Conservation (phyloP, 2,797 vertebrate species). For the Apogon hyalosoma region DNA sequence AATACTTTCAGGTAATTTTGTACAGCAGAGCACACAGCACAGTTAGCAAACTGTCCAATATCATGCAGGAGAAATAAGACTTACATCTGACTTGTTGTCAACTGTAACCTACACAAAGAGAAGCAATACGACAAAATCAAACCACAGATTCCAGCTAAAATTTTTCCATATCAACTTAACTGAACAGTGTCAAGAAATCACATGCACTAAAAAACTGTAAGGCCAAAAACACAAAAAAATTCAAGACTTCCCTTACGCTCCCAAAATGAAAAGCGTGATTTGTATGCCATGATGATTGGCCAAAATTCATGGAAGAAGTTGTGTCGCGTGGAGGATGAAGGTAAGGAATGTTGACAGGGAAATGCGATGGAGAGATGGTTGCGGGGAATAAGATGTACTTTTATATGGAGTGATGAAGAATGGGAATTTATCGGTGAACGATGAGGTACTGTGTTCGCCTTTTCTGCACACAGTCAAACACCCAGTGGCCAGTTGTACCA, state of each 20-base stretch:
- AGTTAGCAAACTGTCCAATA: conserved; percentile 11
- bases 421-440: conserved; percentile 34
- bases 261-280: conserved; percentile 97
- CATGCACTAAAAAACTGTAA: conserved; percentile 29
- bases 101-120: conserved; percentile 91
- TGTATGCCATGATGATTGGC: conserved; percentile 91
- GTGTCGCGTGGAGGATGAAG: conserved; percentile 67
- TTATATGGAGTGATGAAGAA: conserved; percentile 33
- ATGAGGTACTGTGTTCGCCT: conserved; percentile 49
- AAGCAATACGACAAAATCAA: conserved; percentile 65
- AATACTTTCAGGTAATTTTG: conserved; percentile 3
- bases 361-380: conserved; percentile 9
- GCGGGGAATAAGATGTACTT: conserved; percentile 29
- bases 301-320: conserved; percentile 82
- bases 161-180: conserved; percentile 3
- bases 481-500: conserved; percentile 61
- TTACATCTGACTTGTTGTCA: conserved; percentile 93
- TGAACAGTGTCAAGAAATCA: conserved; percentile 10
- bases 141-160: conserved; percentile 29
- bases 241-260: conserved; percentile 95
- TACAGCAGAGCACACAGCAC: conserved; percentile 20
- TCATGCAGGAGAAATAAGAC: conserved; percentile 65
- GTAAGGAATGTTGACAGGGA: conserved; percentile 46
- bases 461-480: conserved; percentile 60
- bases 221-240: conserved; percentile 1